These are phyloP conservation scores for Hyperopisus bebe DNA, from an alignment of 2,113 vertebrate species.

Conservation along the genomic window DNA sequence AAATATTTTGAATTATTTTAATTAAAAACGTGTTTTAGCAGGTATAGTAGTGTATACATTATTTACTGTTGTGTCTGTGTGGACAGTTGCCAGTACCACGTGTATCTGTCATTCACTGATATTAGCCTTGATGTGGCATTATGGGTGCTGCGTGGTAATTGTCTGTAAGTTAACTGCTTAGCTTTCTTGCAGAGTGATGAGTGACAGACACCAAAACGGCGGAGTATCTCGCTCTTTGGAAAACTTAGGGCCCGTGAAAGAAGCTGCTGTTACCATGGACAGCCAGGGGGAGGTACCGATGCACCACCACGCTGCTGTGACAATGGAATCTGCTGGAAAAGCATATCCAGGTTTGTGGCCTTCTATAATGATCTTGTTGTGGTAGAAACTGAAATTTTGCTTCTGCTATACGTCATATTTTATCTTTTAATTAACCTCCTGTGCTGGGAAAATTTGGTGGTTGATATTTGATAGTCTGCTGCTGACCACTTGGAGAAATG, in stretches of 20 bases:
- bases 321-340: conserved; percentile 57
- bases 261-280: conserved; percentile 7
- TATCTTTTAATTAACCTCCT: background rate
- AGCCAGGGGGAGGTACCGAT: conserved; percentile 11
- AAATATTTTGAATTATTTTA: background rate
- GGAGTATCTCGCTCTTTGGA: conserved; percentile 18
- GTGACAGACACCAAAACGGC: conserved; percentile 17
- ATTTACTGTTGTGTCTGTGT: background rate
- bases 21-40: background rate
- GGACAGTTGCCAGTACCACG: background rate
- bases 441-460: background rate
- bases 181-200: conserved; percentile 13
- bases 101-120: background rate
- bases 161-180: conserved; percentile 5
- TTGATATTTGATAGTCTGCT: background rate
- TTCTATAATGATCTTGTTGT: background rate
- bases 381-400: background rate
- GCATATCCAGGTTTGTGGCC: conserved; percentile 49
- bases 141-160: background rate
- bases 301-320: background rate
- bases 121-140: background rate
- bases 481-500: background rate
- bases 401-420: background rate
- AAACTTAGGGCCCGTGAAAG: conserved; percentile 1
- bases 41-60: background rate